A percentile compares a stretch with the other conserved stretches of the same genome.
phyloP scores from a whole-genome alignment of 2,888 invertebrate genomes.

The Erebia epiphron region DNA sequence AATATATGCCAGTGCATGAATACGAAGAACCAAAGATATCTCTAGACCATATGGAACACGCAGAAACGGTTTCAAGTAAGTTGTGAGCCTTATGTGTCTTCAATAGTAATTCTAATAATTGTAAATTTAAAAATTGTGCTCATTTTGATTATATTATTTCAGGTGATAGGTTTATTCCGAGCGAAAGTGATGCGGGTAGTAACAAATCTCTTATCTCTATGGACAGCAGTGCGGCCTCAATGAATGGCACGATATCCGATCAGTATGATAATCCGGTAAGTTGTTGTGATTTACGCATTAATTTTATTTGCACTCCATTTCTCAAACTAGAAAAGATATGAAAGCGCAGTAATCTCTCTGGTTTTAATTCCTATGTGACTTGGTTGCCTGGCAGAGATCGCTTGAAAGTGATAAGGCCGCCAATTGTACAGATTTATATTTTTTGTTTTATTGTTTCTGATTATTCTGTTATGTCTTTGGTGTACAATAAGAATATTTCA shows the following conservation, averaged over 20 bases:
- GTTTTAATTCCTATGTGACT: no score
- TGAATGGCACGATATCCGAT: slow-evolving; percentile 71
- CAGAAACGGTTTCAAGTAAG: slow-evolving; percentile 74
- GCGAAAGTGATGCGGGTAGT: slow-evolving; percentile 74
- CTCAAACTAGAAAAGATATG: no score
- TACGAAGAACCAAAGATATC: slow-evolving; percentile 74
- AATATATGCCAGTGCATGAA: slow-evolving; percentile 69
- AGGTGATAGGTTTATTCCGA: slow-evolving; percentile 72
- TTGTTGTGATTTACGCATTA: slow-evolving; percentile 20
- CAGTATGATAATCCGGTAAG: slow-evolving; percentile 70
- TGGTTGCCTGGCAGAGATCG: no score
- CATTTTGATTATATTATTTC: slow-evolving; percentile 15
- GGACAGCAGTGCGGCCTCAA: slow-evolving; percentile 66
- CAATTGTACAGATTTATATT: no score
- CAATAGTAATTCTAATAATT: background rate
- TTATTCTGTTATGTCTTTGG: no score
- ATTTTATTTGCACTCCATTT: background rate
- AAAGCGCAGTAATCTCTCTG: no score
- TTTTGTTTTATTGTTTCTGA: no score
- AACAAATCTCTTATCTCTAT: slow-evolving; percentile 70
- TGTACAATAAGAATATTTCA: no score
- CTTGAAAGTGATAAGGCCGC: no score
- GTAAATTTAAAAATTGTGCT: background rate
- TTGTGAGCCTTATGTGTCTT: slow-evolving; percentile 21
- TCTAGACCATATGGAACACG: slow-evolving; percentile 65